Evolutionary conservation across 1,140 invertebrate species (phyloP).

Genomic region (Macrostomum lignano): DNA sequence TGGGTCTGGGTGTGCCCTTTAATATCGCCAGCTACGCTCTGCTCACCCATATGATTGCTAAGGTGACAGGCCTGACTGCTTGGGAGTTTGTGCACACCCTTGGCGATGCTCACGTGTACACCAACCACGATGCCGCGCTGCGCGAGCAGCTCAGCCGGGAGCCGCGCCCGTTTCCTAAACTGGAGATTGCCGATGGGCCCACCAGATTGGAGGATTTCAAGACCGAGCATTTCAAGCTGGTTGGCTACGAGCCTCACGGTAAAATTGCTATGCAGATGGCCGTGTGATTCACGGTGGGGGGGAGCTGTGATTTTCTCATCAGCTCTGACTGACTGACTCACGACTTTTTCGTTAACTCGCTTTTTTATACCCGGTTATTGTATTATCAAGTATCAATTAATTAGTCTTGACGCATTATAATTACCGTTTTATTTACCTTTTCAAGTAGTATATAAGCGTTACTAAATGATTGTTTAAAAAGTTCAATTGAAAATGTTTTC

Average conservation of each 20-base stretch:
- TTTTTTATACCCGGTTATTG: too few relatives aligned
- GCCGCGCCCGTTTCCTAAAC: slow-evolving; percentile 51
- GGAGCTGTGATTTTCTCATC: too few relatives aligned
- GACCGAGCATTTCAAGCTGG: slow-evolving; percentile 56
- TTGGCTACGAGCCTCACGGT: slow-evolving; percentile 57
- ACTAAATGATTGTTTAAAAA: too few relatives aligned
- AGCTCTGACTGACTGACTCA: too few relatives aligned
- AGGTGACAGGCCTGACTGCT: slow-evolving; percentile 55
- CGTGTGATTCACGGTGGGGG: too few relatives aligned
- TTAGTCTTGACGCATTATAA: too few relatives aligned
- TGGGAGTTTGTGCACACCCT: slow-evolving; percentile 83
- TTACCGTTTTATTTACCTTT: too few relatives aligned
- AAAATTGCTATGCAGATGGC: slow-evolving; percentile 87
- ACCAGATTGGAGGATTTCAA: slow-evolving; percentile 57
- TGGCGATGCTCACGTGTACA: slow-evolving; percentile 82
- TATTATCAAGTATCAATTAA: too few relatives aligned
- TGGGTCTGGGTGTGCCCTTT: slow-evolving; percentile 84
- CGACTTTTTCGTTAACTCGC: too few relatives aligned
- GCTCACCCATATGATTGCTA: slow-evolving; percentile 77
- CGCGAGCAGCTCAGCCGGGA: slow-evolving; percentile 38
- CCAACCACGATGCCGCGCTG: slow-evolving; percentile 59
- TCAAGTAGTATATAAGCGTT: too few relatives aligned
- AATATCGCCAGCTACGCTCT: slow-evolving; percentile 91
- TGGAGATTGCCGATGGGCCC: slow-evolving; percentile 33
- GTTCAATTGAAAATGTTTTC: too few relatives aligned